These are phyloP conservation scores for Platyscapa corneri DNA, from an alignment of 1,140 invertebrate species.

Conservation along the genomic window DNA sequence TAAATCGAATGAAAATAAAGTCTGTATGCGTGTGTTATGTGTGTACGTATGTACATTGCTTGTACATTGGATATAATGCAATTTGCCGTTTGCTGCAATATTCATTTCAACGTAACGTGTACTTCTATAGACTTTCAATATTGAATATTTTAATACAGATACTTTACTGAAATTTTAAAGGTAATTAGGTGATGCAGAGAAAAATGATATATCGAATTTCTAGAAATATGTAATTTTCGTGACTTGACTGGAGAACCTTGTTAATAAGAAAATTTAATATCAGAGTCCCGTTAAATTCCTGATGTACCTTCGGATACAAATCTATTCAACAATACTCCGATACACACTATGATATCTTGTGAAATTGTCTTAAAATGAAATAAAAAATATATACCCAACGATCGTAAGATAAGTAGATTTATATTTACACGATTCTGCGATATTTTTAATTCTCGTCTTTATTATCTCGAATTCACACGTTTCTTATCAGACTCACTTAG, in stretches of 20 bases:
- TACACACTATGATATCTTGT: neutral
- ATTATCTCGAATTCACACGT: neutral
- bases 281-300: neutral
- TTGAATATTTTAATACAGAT: neutral
- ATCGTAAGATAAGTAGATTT: neutral
- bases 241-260: neutral
- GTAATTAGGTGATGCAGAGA: conserved; percentile 2
- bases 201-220: neutral
- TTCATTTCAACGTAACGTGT: neutral
- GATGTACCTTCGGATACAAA: neutral
- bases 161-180: neutral
- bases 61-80: neutral
- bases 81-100: neutral
- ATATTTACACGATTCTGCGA: neutral
- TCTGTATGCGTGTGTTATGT: neutral
- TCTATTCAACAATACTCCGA: neutral
- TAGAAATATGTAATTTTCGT: conserved; percentile 3
- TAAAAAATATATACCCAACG: neutral
- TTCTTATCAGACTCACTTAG: neutral
- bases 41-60: neutral
- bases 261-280: neutral
- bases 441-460: neutral
- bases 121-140: neutral
- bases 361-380: neutral
- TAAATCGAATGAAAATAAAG: neutral